phyloP scores from a whole-genome alignment of 2,113 vertebrate species.

The Brachionichthys hirsutus region DNA sequence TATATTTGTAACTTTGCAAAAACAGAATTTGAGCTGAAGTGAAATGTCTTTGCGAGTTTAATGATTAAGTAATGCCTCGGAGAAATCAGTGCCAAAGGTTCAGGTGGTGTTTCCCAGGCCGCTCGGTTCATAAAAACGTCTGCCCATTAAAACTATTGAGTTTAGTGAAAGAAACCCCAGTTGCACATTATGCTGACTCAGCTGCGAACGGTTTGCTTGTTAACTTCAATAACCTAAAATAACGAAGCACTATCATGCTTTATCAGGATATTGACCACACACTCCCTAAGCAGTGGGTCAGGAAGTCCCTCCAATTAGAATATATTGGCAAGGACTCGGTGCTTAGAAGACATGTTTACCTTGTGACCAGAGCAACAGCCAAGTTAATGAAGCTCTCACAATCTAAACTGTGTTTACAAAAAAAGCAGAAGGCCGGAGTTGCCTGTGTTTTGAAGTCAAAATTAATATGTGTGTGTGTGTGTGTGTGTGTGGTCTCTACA shows the following conservation, averaged over 20 bases:
- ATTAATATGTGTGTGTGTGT: not conserved
- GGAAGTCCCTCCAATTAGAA: constrained; percentile 52
- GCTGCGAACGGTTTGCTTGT: constrained; percentile 16
- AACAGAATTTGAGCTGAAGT: constrained; percentile 20
- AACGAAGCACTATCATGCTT: constrained; percentile 3
- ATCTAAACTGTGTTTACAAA: constrained; percentile 3
- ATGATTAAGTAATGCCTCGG: constrained; percentile 63
- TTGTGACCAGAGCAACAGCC: constrained; percentile 28
- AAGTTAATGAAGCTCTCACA: constrained; percentile 11
- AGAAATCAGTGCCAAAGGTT: constrained; percentile 41
- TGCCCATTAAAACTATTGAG: constrained; percentile 12
- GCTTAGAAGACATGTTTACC: constrained; percentile 35
- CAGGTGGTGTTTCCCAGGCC: not conserved
- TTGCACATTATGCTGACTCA: constrained; percentile 9
- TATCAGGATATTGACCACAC: constrained; percentile 38
- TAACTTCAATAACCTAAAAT: constrained; percentile 9
- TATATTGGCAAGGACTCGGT: constrained; percentile 30
- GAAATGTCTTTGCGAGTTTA: constrained; percentile 48
- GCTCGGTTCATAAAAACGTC: constrained; percentile 1
- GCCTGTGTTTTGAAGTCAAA: not conserved
- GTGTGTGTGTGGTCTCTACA: constrained; percentile 53
- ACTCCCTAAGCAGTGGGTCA: constrained; percentile 35
- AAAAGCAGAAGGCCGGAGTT: not conserved
- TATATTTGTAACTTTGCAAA: no score
- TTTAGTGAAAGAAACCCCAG: not conserved